Conservation (phyloP, 2,888 invertebrate genomes). For the Cactoblastis cactorum region DNA sequence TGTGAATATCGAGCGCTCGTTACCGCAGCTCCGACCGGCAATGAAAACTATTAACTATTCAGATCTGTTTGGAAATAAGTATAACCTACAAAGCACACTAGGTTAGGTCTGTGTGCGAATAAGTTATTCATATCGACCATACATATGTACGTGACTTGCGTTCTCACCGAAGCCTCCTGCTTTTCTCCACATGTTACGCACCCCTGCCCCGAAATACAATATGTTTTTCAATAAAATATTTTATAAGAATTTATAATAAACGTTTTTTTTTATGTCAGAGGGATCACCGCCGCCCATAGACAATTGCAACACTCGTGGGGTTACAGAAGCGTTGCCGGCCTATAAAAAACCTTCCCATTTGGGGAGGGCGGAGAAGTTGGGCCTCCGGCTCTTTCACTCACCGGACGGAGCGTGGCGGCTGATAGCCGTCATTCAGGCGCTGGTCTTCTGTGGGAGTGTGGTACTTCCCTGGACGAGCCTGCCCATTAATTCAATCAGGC, state of each 20-base stretch:
- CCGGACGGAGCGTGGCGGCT: too few relatives aligned
- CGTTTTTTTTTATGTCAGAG: too few relatives aligned
- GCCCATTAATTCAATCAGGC: too few relatives aligned
- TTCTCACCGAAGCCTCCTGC: constrained; percentile 38
- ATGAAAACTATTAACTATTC: constrained; percentile 42
- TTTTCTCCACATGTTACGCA: constrained; percentile 13
- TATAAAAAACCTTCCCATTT: too few relatives aligned
- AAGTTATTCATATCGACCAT: constrained; percentile 51
- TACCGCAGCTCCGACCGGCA: constrained; percentile 24
- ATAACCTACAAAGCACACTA: constrained; percentile 26
- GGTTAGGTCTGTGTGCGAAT: constrained; percentile 42
- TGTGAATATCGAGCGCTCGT: constrained; percentile 5
- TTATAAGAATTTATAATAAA: constrained; percentile 20
- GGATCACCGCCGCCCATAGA: too few relatives aligned
- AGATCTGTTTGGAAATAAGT: constrained; percentile 30
- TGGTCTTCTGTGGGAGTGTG: too few relatives aligned
- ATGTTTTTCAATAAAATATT: constrained; percentile 24
- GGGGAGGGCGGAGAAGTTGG: too few relatives aligned
- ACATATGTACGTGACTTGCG: constrained; percentile 45
- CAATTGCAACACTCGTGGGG: too few relatives aligned
- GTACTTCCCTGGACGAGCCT: too few relatives aligned
- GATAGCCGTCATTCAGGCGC: too few relatives aligned
- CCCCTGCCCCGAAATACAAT: constrained; percentile 16
- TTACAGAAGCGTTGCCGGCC: too few relatives aligned
- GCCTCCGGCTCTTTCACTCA: too few relatives aligned